Evolutionary conservation across 2,113 vertebrate genomes (phyloP), one percentile per base, ranked within the genome.

Genomic region (Hippocampus comes): DNA sequence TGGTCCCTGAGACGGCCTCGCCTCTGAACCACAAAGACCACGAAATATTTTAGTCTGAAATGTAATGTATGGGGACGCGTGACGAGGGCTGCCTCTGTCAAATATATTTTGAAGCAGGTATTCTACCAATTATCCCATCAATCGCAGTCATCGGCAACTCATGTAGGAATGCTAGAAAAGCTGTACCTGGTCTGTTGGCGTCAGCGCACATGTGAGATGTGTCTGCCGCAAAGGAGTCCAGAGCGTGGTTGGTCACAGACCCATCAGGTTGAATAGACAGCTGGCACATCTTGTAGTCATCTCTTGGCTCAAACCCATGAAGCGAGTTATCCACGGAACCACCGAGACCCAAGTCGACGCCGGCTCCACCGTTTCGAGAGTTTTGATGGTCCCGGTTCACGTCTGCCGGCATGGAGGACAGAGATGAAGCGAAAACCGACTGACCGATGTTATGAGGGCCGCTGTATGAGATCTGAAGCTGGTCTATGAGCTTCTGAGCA

Each of bases 231-330:
- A 92, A 92, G 12, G 89, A 77, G 75, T 93, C 92, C 73, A 93
- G 82, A 18, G 84, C 48, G 8, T 93, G 91, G 78, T 91, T 93
- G 0, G 92, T 94, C 69, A 94, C 93, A 2, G 93, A 93, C 1
- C 92, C 93, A 48, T 94, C 93, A 0, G 92, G 90, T 34, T 93
- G 93, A 80, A 94, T 94, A 6, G 93, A 93, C 27, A 93, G 91
- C 82, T 92, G 93, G 61, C 92, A 93, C 82, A 92, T 91, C 72
- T 94, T 93, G 79, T 92, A 92, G 7, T 94, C 93, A 1, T 92
- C 91, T 49, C 90, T 84, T 1, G 90, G 86, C 67, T 92, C 91
- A 56, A 91, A 93, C 8, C 90, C 92, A 1, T 92, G 92, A 68
- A 93, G 88, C 2, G 91, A 87, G 2, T 92, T 92, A 0, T 89